Evolutionary conservation across 1,140 invertebrate genomes (phyloP), one percentile per base, ranked within the genome.

Genomic region (Caenorhabditis latens): DNA sequence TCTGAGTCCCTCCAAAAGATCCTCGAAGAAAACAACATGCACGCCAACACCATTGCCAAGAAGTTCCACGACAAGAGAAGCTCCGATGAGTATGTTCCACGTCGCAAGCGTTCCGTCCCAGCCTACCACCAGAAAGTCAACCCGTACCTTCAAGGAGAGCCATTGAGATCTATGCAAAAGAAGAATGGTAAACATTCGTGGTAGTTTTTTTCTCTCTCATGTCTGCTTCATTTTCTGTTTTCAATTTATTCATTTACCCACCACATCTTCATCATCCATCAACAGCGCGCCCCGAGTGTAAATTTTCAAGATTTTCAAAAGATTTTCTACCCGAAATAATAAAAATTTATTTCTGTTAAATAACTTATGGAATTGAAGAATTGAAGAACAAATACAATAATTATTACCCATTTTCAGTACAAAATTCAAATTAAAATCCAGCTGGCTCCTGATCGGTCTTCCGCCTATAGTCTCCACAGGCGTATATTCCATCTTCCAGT

Each of bases 11-110:
- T 93, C 71, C 93, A 93, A 63, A 91, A 93, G 57, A 93, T 91
- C 86, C 91, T 93, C 53, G 90, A 88, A 42, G 92, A 91, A 63
- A 90, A 92, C 85, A 91, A 89, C 57, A 63, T 95, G 92, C 96
- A 96, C 92, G 95, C 94, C 89, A 93, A 95, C 57, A 85, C 84
- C 83, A 95, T 96, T 19, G 95, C 95, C 2, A 96, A 96, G 94
- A 96, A 96, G 93, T 96, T 95, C 90, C 95, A 95, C 88, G 93
- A 93, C 42, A 94, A 95, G 67, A 90, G 95, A 94, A 93, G 94
- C 65, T 82, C 87, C 40, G 58, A 84, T 32, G 83, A 82, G 84
- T 89, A 90, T 58, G 89, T 89, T n/a, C 91, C 90, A 57, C 92
- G 91, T 55, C 88, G 88, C 14, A 93, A 93, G 85, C 92, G 91